phyloP scores from a whole-genome alignment of 2,888 invertebrate genomes.

The Fragum whitleyi region DNA sequence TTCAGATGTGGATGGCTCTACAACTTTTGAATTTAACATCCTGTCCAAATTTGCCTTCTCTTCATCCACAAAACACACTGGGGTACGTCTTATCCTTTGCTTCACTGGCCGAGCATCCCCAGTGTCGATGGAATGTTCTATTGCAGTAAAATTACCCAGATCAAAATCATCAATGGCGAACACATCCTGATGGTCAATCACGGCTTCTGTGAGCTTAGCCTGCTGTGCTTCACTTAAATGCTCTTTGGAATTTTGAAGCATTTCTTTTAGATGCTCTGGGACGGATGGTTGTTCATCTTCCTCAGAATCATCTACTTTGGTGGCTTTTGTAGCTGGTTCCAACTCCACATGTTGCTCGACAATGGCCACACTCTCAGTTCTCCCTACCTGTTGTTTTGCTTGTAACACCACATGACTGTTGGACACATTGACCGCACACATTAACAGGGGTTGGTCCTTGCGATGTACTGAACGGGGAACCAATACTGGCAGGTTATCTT shows the following conservation, averaged over 20 bases:
- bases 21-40: slow-evolving; percentile 41
- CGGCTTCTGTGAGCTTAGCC: not conserved
- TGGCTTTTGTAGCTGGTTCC: not conserved
- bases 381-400: not conserved
- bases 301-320: not conserved
- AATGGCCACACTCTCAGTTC: not conserved
- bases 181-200: not conserved
- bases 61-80: not conserved
- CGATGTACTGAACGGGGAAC: not conserved
- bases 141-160: slow-evolving; percentile 9
- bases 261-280: slow-evolving; percentile 40
- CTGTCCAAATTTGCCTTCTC: not conserved
- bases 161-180: slow-evolving; percentile 24
- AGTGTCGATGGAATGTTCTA: slow-evolving; percentile 7
- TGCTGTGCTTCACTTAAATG: not conserved
- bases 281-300: not conserved
- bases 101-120: slow-evolving; percentile 10
- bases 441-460: not conserved
- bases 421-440: slow-evolving; percentile 27
- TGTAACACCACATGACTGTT: not conserved
- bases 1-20: slow-evolving; percentile 50
- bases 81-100: slow-evolving; percentile 8
- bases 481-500: not conserved
- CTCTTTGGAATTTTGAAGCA: slow-evolving; percentile 5
- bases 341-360: not conserved